Evolutionary conservation across 2,888 invertebrate species (phyloP).

Genomic region (Eilema griseolum): DNA sequence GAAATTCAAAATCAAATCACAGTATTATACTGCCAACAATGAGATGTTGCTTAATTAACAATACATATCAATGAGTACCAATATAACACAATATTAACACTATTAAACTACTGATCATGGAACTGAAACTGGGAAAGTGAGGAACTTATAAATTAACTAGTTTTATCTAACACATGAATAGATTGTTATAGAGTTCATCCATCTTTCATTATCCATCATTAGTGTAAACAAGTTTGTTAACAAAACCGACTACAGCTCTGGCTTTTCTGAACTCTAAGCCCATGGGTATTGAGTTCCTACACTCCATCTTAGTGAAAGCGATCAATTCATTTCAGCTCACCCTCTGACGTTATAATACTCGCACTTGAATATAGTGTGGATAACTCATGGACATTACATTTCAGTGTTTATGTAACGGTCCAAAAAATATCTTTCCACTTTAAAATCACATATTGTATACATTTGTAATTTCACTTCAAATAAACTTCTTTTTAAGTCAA

Average conservation of each 20-base stretch:
- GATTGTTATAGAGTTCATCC: constrained; percentile 55
- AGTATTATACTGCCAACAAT: too few species aligned
- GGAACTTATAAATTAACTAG: neutral
- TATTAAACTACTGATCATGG: neutral
- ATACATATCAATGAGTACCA: too few species aligned
- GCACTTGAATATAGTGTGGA: constrained; percentile 32
- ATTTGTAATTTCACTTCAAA: neutral
- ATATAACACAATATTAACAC: too few species aligned
- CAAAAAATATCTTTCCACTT: neutral
- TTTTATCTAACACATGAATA: constrained; percentile 25
- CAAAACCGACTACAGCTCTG: constrained; percentile 60
- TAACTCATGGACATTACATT: constrained; percentile 9
- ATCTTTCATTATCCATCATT: constrained; percentile 75
- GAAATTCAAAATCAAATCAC: neutral
- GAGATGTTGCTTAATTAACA: too few species aligned
- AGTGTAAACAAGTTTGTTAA: constrained; percentile 72
- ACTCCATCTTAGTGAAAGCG: constrained; percentile 71
- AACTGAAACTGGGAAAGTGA: neutral
- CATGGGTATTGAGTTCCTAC: constrained; percentile 73
- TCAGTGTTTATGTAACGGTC: neutral
- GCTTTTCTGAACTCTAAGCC: constrained; percentile 63
- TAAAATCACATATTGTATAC: neutral
- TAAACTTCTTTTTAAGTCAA: neutral
- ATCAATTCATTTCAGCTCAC: constrained; percentile 74
- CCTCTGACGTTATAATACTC: constrained; percentile 63